Conservation (phyloP, 2,888 invertebrate genomes). For the Callosobruchus maculatus region DNA sequence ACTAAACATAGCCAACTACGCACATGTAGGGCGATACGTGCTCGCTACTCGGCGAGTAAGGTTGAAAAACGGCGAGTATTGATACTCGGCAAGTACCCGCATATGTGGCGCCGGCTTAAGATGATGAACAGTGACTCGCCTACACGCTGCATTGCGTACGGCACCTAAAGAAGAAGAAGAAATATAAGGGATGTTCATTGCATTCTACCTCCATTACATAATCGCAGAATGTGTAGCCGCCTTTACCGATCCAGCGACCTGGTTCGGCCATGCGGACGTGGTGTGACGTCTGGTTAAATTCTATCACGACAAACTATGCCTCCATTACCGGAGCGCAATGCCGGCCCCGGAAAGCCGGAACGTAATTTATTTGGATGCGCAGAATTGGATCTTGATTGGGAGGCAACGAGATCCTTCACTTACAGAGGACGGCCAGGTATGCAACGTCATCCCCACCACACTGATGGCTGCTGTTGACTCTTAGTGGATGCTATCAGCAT, state of each 20-base stretch:
- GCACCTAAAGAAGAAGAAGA: no score
- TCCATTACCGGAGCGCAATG: not conserved
- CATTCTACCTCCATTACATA: not conserved
- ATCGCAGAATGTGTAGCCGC: not conserved
- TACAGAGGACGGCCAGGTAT: not conserved
- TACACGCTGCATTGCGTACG: no score
- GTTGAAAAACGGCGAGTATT: no score
- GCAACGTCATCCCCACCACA: not conserved
- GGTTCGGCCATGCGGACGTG: not conserved
- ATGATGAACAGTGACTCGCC: no score
- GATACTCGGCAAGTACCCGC: no score
- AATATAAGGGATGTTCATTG: no score
- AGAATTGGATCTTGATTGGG: not conserved
- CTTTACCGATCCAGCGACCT: not conserved
- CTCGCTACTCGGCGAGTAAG: no score
- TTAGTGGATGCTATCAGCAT: not conserved
- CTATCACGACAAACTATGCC: not conserved
- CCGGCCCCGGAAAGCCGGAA: not conserved
- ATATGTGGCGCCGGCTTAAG: no score
- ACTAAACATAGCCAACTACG: no score
- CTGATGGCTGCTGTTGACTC: not conserved
- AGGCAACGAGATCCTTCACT: not conserved
- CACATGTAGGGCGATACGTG: no score
- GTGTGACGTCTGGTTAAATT: not conserved
- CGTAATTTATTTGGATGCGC: not conserved